phyloP scores from a whole-genome alignment of 2,888 invertebrate genomes.

The Agriopis aurantiaria region DNA sequence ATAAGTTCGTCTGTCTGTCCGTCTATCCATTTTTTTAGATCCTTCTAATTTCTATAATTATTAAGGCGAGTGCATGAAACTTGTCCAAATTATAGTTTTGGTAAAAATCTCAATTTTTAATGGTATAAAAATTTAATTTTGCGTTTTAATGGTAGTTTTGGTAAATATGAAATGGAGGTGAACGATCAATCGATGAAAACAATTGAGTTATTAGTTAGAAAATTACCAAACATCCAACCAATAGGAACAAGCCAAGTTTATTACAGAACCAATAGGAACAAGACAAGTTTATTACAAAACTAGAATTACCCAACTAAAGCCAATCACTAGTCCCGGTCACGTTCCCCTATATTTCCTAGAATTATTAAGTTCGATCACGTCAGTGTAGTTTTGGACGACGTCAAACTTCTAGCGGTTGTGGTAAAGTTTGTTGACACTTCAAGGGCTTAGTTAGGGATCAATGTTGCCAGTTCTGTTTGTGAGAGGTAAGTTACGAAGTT shows the following conservation, averaged over 20 bases:
- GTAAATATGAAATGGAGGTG: too few relatives aligned
- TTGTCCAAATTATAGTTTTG: too few relatives aligned
- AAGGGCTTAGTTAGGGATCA: constrained; percentile 33
- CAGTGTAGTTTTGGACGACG: constrained; percentile 28
- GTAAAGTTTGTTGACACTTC: constrained; percentile 29
- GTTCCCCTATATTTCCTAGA: constrained; percentile 32
- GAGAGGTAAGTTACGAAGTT: constrained; percentile 23
- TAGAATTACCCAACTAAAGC: constrained; percentile 11
- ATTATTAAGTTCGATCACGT: constrained; percentile 36
- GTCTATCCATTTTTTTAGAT: too few relatives aligned
- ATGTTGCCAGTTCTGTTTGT: constrained; percentile 22
- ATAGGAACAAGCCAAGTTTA: background rate
- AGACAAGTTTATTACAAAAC: background rate
- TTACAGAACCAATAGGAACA: background rate
- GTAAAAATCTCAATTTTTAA: too few relatives aligned
- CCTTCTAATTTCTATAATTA: too few relatives aligned
- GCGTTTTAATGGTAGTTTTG: too few relatives aligned
- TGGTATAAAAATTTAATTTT: too few relatives aligned
- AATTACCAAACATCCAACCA: background rate
- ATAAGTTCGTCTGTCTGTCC: too few relatives aligned
- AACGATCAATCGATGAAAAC: background rate
- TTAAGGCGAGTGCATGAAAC: too few relatives aligned
- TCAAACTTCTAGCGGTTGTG: constrained; percentile 31
- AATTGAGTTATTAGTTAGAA: background rate
- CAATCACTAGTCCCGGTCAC: constrained; percentile 28